Evolutionary conservation across 2,888 invertebrate species (phyloP).

Genomic region (Dorcus hopei): DNA sequence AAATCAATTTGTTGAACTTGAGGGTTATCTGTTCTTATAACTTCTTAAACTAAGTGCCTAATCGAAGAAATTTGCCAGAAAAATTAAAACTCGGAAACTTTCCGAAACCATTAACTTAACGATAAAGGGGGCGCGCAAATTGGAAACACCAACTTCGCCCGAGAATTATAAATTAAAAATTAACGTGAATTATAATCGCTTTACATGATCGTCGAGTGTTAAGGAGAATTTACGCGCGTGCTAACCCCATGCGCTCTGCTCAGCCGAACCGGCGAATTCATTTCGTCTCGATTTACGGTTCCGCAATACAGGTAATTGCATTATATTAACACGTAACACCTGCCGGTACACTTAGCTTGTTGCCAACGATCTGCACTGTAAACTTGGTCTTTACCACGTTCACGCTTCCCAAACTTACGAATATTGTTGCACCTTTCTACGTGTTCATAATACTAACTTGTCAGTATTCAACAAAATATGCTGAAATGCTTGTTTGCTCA

Average conservation of each 20-base stretch:
- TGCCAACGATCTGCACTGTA: background rate
- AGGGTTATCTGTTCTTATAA: too few relatives aligned
- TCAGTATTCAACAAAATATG: too few relatives aligned
- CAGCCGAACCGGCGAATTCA: background rate
- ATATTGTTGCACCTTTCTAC: background rate
- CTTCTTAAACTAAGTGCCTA: background rate
- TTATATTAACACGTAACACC: conserved; percentile 15
- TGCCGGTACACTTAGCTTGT: background rate
- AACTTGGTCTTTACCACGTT: background rate
- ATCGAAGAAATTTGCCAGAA: conserved; percentile 11
- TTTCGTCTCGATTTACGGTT: background rate
- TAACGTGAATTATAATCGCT: conserved; percentile 10
- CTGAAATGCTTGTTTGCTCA: too few relatives aligned
- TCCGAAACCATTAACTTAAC: conserved; percentile 9
- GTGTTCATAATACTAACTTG: too few relatives aligned
- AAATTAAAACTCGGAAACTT: conserved; percentile 12
- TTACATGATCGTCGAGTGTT: background rate
- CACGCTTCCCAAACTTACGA: background rate
- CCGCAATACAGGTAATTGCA: conserved; percentile 12
- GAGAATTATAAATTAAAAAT: conserved; percentile 15
- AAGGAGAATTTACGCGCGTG: background rate
- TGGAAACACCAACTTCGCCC: background rate
- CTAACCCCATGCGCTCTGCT: background rate
- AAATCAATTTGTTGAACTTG: too few relatives aligned
- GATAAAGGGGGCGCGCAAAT: conserved; percentile 2